Evolutionary conservation across 2,113 vertebrate genomes (phyloP).

Genomic region (Periophthalmodon schlosseri): DNA sequence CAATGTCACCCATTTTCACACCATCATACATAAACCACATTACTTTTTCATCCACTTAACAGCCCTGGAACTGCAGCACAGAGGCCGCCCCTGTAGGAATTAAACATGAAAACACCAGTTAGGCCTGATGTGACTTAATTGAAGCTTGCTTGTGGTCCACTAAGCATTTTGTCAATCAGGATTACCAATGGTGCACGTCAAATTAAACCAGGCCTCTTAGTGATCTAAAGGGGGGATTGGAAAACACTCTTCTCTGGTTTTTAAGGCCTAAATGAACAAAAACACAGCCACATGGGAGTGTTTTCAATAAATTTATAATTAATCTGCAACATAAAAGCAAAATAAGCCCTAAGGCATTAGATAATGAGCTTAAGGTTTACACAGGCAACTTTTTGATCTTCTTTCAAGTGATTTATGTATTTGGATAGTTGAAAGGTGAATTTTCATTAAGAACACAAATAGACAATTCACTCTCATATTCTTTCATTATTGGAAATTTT

Average conservation of each 20-base stretch:
- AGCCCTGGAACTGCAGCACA: neutral
- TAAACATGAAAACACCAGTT: slow-evolving; percentile 19
- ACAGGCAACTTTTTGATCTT: neutral
- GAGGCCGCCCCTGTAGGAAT: slow-evolving; percentile 8
- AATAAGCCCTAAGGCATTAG: neutral
- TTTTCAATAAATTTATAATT: slow-evolving; percentile 32
- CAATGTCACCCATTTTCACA: neutral
- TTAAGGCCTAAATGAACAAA: slow-evolving; percentile 28
- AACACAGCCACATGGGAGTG: slow-evolving; percentile 30
- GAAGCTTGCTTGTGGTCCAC: slow-evolving; percentile 25
- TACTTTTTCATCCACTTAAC: slow-evolving; percentile 10
- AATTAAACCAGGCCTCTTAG: slow-evolving; percentile 56
- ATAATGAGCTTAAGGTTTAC: neutral
- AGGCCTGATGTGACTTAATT: slow-evolving; percentile 32
- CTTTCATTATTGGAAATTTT: too few relatives aligned
- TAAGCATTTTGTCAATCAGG: slow-evolving; percentile 56
- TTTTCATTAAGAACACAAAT: too few relatives aligned
- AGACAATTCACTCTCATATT: too few relatives aligned
- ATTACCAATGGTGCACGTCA: slow-evolving; percentile 53
- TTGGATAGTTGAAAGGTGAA: neutral
- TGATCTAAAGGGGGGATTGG: slow-evolving; percentile 40
- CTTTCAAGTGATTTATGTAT: neutral
- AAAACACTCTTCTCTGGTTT: slow-evolving; percentile 31
- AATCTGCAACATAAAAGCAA: slow-evolving; percentile 21
- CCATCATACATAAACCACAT: neutral